Conservation (phyloP, 2,113 vertebrate genomes). For the Euleptes europaea region DNA sequence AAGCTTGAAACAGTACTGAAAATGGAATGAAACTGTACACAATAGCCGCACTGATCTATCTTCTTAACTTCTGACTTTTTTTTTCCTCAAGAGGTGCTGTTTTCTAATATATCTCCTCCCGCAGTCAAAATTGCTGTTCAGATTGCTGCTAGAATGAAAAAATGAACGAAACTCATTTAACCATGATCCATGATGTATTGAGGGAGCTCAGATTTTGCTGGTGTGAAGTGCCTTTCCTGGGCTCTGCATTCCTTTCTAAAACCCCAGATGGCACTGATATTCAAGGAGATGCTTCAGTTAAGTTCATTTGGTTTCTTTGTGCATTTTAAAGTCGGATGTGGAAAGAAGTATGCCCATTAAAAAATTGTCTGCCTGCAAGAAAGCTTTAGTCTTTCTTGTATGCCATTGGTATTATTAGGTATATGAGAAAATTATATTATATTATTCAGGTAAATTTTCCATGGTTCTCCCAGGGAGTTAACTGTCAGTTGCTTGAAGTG, state of each 20-base stretch:
- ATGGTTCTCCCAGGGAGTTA: neutral
- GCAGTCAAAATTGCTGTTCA: neutral
- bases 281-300: neutral
- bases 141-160: rapidly evolving
- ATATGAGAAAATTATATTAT: neutral
- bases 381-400: neutral
- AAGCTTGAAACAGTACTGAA: neutral
- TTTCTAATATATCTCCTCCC: neutral
- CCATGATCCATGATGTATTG: neutral
- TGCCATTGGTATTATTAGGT: neutral
- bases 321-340: neutral
- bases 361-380: neutral
- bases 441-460: neutral
- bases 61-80: neutral
- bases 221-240: neutral
- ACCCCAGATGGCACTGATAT: neutral
- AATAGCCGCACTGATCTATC: neutral
- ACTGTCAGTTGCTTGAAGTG: neutral
- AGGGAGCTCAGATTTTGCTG: rapidly evolving
- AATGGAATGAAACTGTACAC: neutral
- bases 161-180: neutral
- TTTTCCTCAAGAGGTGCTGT: neutral
- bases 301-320: neutral
- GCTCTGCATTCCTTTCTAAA: neutral
- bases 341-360: neutral